Evolutionary conservation across 53 echinoderm and acorn worm species (phyloP), one percentile per base, ranked within the genome.

Genomic region (Echinarachnius parma): DNA sequence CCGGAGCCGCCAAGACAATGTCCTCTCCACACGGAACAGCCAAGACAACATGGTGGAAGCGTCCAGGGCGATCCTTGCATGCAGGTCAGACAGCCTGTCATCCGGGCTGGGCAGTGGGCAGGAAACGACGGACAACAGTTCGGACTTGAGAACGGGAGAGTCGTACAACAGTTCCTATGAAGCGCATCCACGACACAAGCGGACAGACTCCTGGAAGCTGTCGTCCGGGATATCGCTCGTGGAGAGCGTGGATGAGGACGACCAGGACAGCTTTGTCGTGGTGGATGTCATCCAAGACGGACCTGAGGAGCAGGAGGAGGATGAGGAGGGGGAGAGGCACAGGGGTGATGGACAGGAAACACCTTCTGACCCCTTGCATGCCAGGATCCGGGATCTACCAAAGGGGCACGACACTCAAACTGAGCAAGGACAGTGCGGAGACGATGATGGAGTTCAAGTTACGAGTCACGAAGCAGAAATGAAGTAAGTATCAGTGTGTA

Each of bases 401-500:
- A n/a, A n/a, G n/a, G n/a, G n/a, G n/a, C n/a, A n/a, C n/a, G n/a
- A n/a, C n/a, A n/a, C n/a, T n/a, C n/a, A n/a, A n/a, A n/a, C n/a
- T n/a, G n/a, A n/a, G n/a, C n/a, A n/a, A n/a, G n/a, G n/a, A n/a
- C n/a, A n/a, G n/a, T n/a, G n/a, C n/a, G 52, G 21, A 14, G 28
- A 56, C 22, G 68, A 68, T 4, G 20, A 65, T 8, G 47, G 46
- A 53, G 50, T 30, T 33, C 5, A 69, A 34, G 21, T 69, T 0
- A 69, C 69, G 52, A n/a, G 26, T 45, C 74, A 72, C 37, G 74
- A 72, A 23, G 74, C 74, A 27, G 74, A 72, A 72, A 72, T 72
- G 74, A 55, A 36, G 74, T 72, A 26, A 72, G 74, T 72, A 7
- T 4, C 20, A 10, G 4, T 19, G 20, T 50, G 16, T n/a, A 19